Percentiles rank a stretch among this genome's conserved stretches.
These are phyloP conservation scores for Alethe diademata DNA, from an alignment of 2,113 vertebrate species.

Conservation along the genomic window DNA sequence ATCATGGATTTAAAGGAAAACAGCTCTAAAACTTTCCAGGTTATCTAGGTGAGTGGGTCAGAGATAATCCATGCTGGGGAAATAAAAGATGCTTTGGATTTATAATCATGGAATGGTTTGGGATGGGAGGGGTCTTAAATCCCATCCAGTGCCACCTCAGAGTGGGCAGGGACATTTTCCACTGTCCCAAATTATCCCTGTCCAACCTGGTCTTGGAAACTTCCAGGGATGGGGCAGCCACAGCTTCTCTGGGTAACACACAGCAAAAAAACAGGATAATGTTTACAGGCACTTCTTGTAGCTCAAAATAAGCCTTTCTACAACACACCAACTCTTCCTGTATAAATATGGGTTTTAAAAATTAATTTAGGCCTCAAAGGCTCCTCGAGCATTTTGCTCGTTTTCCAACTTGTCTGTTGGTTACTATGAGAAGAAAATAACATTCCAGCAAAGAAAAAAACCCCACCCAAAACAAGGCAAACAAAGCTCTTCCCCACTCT, in stretches of 20 bases:
- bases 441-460: not conserved
- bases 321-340: not conserved
- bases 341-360: not conserved
- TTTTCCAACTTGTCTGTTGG: not conserved
- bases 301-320: not conserved
- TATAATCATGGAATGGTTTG: not conserved
- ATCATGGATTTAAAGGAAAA: rapidly evolving
- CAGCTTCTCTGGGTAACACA: not conserved
- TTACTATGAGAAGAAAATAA: not conserved
- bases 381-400: not conserved
- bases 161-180: not conserved
- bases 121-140: not conserved
- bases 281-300: not conserved
- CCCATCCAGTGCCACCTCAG: not conserved
- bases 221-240: not conserved
- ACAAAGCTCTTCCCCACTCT: not conserved
- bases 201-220: not conserved
- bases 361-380: not conserved
- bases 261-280: rapidly evolving
- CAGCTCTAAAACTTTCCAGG: not conserved
- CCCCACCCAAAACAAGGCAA: not conserved
- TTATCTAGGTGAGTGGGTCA: not conserved
- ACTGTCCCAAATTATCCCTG: rapidly evolving
- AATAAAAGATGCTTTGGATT: not conserved
- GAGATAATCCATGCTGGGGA: not conserved